Base-by-base conservation (phyloP, 2,888 invertebrate species). In the Platycheirus albimanus region DNA sequence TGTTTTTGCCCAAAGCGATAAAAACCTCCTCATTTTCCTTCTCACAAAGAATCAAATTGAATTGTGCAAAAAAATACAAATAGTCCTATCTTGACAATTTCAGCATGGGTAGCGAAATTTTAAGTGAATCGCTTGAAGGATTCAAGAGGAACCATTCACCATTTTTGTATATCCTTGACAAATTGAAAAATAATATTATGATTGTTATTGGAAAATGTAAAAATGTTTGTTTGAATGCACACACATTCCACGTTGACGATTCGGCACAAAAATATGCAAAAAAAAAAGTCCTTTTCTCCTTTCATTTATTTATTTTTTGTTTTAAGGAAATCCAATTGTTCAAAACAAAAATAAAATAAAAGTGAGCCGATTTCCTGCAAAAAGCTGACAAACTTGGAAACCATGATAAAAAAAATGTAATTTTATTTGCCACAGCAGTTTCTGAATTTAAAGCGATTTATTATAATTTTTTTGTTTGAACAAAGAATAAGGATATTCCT, bases 171-270 rank as follows among this genome's bases (percentile, higher is more conserved):
- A 24, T 8, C 15, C 38, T n/a, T 47, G 71, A 51, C 49, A 61
- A 49, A 71, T 71, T 61, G 58, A 71, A 71, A 71, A 71, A 71
- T 71, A 71, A 71, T 61, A 71, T 71, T 71, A 19, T 61, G 71
- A 71, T 61, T 41, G 49, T 71, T 71, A 47, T 71, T 36, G n/a
- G 19, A 54, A 45, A 51, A 49, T 71, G 61, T 58, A 71, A 71
- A 71, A 71, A 61, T 61, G n/a, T 61, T 61, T 61, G 15, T 61
- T 43, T 61, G 24, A 30, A 45, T 61, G 61, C 38, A 56, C 56
- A 38, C 19, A 38, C 43, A 45, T 49, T n/a, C 1, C 6, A 2
- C 49, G 13, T 15, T 58, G 41, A 15, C 30, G 61, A 61, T 45
- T 61, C 61, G n/a, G 30, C 11, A 43, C 13, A 61, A 45, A 47